Evolutionary conservation across 2,797 vertebrate species (phyloP).

Genomic region (Acanthis flammea): DNA sequence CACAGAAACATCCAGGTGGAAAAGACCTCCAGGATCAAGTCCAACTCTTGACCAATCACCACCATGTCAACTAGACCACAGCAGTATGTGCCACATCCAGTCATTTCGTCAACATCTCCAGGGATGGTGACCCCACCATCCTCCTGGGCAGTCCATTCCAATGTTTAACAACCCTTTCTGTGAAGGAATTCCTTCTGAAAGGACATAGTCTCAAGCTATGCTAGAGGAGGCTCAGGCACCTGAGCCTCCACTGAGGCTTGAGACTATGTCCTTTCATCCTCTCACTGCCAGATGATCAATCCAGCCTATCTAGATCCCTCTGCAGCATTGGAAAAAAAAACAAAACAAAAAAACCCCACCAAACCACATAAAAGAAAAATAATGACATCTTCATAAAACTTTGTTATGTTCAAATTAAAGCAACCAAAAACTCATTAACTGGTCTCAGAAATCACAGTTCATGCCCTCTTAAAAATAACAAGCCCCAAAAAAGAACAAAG

Average conservation of each 20-base stretch:
- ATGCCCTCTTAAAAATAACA: background rate
- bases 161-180: background rate
- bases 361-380: background rate
- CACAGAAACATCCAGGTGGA: background rate
- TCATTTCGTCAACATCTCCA: background rate
- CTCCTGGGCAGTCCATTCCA: background rate
- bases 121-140: background rate
- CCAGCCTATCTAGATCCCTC: background rate
- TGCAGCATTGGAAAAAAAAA: background rate
- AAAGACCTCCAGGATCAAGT: background rate
- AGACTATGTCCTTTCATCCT: background rate
- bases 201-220: no score
- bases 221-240: no score
- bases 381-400: background rate
- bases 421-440: background rate
- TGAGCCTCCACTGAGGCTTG: background rate
- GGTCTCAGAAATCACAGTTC: background rate
- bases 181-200: background rate
- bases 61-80: background rate
- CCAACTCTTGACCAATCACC: background rate
- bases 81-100: background rate
- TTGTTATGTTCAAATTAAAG: background rate
- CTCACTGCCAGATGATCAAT: background rate
- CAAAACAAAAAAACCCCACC: background rate
- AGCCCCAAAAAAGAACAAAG: background rate